Evolutionary conservation across 2,797 vertebrate genomes (phyloP).

Genomic region (Vireo griseus): DNA sequence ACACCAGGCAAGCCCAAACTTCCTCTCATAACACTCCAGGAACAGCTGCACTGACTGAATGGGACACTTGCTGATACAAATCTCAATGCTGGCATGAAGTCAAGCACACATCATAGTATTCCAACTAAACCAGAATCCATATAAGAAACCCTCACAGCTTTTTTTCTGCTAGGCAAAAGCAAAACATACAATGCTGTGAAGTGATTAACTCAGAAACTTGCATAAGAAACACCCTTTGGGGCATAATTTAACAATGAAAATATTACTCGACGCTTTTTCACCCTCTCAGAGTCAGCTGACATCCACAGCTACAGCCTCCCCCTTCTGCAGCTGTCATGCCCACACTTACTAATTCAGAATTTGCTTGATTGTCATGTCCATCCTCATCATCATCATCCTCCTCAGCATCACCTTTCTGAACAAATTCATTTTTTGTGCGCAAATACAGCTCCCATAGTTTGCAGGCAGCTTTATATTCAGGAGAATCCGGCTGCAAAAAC

Average conservation of each 20-base stretch:
- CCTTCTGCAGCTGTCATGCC: background rate
- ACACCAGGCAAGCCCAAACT: background rate
- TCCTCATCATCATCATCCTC: conserved; percentile 94
- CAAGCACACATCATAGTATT: background rate
- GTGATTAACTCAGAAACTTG: background rate
- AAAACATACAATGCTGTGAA: background rate
- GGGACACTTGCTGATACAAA: background rate
- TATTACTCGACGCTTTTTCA: background rate
- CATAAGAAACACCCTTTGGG: background rate
- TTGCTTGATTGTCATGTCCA: conserved; percentile 83
- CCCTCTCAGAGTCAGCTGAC: background rate
- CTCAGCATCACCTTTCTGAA: conserved; percentile 93
- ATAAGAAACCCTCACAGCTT: background rate
- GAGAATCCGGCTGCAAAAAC: conserved; percentile 84
- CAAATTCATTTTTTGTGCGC: conserved; percentile 95
- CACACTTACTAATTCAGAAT: conserved; percentile 84
- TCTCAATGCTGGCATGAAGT: rapidly evolving
- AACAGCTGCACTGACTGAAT: background rate
- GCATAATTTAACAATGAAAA: background rate
- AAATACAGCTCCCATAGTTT: conserved; percentile 98
- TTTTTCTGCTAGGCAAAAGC: background rate
- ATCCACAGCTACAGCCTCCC: background rate
- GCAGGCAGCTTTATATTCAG: conserved; percentile 94
- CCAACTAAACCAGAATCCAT: background rate
- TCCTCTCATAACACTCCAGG: background rate